These are phyloP conservation scores for Dicycla oo DNA, from an alignment of 2,888 invertebrate species.

Conservation along the genomic window DNA sequence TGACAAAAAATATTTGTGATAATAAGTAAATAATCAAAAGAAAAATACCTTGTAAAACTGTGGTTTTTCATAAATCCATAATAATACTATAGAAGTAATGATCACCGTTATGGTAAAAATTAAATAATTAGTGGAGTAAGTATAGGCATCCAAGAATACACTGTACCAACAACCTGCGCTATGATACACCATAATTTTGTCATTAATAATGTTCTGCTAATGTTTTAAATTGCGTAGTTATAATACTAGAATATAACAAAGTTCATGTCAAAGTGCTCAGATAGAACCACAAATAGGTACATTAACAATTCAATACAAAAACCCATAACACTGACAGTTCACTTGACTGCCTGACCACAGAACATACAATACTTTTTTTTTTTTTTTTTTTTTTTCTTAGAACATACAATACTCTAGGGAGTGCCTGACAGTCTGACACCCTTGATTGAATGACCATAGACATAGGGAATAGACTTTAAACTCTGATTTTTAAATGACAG, in stretches of 20 bases:
- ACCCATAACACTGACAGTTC: too few species aligned
- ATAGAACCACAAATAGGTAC: not conserved
- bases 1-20: not conserved
- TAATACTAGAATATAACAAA: not conserved
- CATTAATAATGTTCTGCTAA: not conserved
- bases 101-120: constrained; percentile 75
- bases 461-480: too few species aligned
- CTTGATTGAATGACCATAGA: too few species aligned
- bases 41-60: constrained; percentile 78
- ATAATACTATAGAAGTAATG: constrained; percentile 73
- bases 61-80: constrained; percentile 82
- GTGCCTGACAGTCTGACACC: too few species aligned
- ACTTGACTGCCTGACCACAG: too few species aligned
- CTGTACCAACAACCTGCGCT: constrained; percentile 71
- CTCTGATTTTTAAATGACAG: too few species aligned
- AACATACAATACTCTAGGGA: too few species aligned
- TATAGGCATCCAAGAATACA: constrained; percentile 79
- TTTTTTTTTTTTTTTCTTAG: too few species aligned
- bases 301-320: too few species aligned
- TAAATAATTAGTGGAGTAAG: constrained; percentile 80
- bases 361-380: too few species aligned
- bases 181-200: constrained; percentile 49
- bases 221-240: not conserved
- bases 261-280: not conserved
- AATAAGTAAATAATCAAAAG: not conserved